Evolutionary conservation across 92 coral and sea anemone genomes (phyloP), one percentile per base, ranked within the genome.

Genomic region (Zoanthus sociatus): DNA sequence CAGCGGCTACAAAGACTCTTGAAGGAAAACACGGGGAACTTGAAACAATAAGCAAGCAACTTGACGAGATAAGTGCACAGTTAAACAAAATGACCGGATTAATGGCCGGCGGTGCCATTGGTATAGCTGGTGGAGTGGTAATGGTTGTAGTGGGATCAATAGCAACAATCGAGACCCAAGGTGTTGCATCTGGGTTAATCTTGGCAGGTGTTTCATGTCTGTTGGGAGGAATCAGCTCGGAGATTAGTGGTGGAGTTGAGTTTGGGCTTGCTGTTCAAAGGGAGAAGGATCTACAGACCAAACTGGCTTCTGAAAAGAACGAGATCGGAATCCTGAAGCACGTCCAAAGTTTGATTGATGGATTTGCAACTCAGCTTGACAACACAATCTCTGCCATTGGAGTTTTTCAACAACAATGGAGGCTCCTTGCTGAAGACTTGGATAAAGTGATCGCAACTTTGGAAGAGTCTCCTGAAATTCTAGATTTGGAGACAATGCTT

Each of bases 191-290:
- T 10, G 88, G 85, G 1, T 74, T 88, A 44, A 72, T 88, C 32
- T 12, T 82, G 73, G 91, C 76, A 15, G 91, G 91, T 9, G 71
- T 75, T 16, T 76, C 48, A 13, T 42, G 45, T 1, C 87, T 88
- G 11, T 32, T 63, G 44, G 88, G 69, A 58, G 91, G 91, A 2
- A 88, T 70, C 17, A 87, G 86, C 31, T 21, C 87, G 7, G 91
- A 88, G 30, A 88, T 83, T 26, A 11, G 82, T 71, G 91, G 91
- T 5, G 76, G 87, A 17, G 81, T 71, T 54, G 88, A 88, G 54
- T 88, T 18, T 75, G 74, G 58, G 11, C 42, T 74, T 26, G 89
- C 83, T 33, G 74, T 86, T 15, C 33, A 78, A 32, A 58, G 44
- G 30, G 32, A 61, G 45, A 86, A 78, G n/a, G 71, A 60, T 7